phyloP scores from a whole-genome alignment of 2,888 invertebrate species.

The Drosophila ustulata region DNA sequence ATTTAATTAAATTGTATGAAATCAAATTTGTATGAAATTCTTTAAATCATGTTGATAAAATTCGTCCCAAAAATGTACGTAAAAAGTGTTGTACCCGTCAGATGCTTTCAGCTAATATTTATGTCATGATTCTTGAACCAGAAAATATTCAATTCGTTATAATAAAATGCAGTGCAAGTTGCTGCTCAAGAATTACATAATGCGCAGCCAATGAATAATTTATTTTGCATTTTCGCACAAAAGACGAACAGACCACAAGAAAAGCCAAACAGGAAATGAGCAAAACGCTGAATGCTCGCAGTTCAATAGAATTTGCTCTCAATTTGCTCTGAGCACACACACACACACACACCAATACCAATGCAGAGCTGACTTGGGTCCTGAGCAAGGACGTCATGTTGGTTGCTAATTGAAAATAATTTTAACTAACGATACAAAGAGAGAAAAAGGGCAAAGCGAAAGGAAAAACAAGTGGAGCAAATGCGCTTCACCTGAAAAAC shows the following conservation, averaged over 20 bases:
- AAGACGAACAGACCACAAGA: not conserved
- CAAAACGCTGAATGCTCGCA: constrained; percentile 1
- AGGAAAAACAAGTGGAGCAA: constrained; percentile 1
- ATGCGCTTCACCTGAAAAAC: constrained; percentile 46
- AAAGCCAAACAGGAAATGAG: constrained; percentile 3
- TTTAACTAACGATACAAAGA: constrained; percentile 54
- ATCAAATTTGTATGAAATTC: not conserved
- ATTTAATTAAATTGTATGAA: not conserved
- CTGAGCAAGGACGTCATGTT: constrained; percentile 27
- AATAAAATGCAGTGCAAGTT: not conserved
- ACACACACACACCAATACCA: not conserved
- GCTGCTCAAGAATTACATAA: not conserved
- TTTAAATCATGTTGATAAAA: too few relatives aligned
- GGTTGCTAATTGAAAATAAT: constrained; percentile 77
- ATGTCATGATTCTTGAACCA: not conserved
- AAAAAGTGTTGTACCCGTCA: too few relatives aligned
- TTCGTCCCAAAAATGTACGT: too few relatives aligned
- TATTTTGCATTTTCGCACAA: not conserved
- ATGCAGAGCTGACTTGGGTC: constrained; percentile 1
- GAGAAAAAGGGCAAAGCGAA: constrained; percentile 5
- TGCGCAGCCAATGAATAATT: constrained; percentile 6
- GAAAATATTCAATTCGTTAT: not conserved
- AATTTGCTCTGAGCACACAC: constrained; percentile 4
- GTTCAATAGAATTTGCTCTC: constrained; percentile 17
- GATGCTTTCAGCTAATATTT: too few relatives aligned